Evolutionary conservation across 2,797 vertebrate species (phyloP), one percentile per base, ranked within the genome.

Genomic region (Protonibea diacanthus): DNA sequence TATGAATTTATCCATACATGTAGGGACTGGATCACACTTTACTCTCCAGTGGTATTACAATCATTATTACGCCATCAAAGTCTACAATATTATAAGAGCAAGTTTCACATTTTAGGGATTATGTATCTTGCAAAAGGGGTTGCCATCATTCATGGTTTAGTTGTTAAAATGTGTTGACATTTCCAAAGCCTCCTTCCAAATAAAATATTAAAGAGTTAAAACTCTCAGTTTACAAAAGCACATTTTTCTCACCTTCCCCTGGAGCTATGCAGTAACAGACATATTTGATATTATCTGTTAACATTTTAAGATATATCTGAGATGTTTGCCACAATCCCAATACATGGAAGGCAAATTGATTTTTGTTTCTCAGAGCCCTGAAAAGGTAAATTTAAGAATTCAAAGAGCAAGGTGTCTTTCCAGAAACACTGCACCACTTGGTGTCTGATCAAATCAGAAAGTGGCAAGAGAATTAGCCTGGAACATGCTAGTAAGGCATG

Each of bases 1-100:
- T 66, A 51, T 48, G 53, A 68, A 61, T 71, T 25, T 3, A 68
- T 63, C 47, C 13, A 29, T 52, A 47, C 17, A 33, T 38, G 10
- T 3, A 12, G 25, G 15, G 2, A 25, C 18, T 56, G 52, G 13
- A 17, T 68, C 0, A 0, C 18, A 52, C 21, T 49, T 67, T 33
- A 17, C 29, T 70, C 55, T 66, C 20, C 44, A 55, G 27, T 57
- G 9, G 2, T 20, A 45, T 44, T 51, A 29, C 10, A 68, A 10
- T 42, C 1, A 13, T 33, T 38, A 9, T 38, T 9, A 38, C 33
- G 2, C 33, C 33, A 38, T 38, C 8, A 38, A 8, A 38, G 8
- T 38, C 33, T 38, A 51, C n/a, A 27, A 42, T 6, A 69, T 44
- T 15, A 21, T 8, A 1, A 13, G n/a, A 20, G 23, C 61, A 63